phyloP scores from a whole-genome alignment of 2,113 vertebrate species.

The Onychostruthus taczanowskii region DNA sequence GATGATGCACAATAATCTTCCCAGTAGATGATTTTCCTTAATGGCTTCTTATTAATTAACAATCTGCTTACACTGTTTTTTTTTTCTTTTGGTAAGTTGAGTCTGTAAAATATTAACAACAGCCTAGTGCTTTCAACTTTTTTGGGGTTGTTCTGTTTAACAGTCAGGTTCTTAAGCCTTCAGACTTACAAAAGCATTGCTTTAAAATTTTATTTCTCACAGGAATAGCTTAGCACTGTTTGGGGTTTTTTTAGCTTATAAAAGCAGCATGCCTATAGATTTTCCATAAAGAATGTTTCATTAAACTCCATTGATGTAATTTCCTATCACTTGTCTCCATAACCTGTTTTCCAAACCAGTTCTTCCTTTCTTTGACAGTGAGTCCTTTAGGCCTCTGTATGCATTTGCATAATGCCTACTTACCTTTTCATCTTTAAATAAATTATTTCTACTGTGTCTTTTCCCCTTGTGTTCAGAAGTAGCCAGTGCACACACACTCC shows the following conservation, averaged over 20 bases:
- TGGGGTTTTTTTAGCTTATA: not conserved
- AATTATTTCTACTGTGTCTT: not conserved
- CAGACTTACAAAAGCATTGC: not conserved
- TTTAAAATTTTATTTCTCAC: not conserved
- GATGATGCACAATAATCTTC: not conserved
- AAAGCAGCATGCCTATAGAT: not conserved
- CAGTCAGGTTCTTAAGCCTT: not conserved
- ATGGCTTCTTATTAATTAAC: not conserved
- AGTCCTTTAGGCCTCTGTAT: not conserved
- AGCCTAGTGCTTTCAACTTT: not conserved
- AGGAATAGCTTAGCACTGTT: not conserved
- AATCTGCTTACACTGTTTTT: not conserved
- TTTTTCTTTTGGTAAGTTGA: not conserved
- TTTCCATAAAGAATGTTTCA: not conserved
- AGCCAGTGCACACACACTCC: not conserved
- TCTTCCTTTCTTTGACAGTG: not conserved
- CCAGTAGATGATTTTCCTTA: not conserved
- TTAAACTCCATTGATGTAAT: not conserved
- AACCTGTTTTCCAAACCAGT: not conserved
- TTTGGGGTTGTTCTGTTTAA: not conserved
- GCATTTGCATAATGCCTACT: not conserved
- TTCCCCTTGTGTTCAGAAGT: not conserved
- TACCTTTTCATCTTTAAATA: not conserved
- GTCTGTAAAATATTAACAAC: not conserved
- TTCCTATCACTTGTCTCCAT: not conserved